Evolutionary conservation across 1,140 invertebrate species (phyloP).

Genomic region (Adoxophyes honmai): DNA sequence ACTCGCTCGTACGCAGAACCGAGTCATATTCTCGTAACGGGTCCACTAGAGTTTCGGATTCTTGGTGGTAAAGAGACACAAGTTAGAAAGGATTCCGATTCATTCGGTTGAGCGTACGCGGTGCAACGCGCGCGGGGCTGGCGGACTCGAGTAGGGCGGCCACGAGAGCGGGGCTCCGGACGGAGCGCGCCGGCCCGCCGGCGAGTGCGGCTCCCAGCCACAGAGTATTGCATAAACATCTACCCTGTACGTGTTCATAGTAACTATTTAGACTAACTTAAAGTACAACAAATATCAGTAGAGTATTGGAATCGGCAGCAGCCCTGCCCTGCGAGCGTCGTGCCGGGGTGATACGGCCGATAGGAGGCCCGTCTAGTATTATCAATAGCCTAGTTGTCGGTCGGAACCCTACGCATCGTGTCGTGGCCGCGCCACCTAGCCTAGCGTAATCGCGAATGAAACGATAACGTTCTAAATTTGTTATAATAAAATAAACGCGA

Average conservation of each 20-base stretch:
- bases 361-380: conserved; percentile 34
- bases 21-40: conserved; percentile 7
- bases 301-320: conserved; percentile 38
- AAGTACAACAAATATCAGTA: conserved; percentile 65
- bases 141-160: conserved; percentile 15
- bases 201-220: conserved; percentile 54
- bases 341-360: conserved; percentile 32
- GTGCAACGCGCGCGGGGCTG: neutral
- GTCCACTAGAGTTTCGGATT: conserved; percentile 1
- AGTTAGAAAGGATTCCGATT: neutral
- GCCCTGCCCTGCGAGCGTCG: conserved; percentile 40
- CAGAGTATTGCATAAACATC: conserved; percentile 69
- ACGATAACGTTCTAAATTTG: conserved; percentile 66
- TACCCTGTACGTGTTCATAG: conserved; percentile 73
- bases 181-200: conserved; percentile 20
- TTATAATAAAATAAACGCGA: conserved; percentile 64
- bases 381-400: conserved; percentile 49
- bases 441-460: conserved; percentile 69
- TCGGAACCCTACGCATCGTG: conserved; percentile 61
- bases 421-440: conserved; percentile 65
- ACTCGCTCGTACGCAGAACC: conserved; percentile 28
- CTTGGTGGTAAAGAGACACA: neutral
- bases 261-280: conserved; percentile 66
- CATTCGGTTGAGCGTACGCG: neutral
- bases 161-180: neutral